Evolutionary conservation across 2,888 invertebrate species (phyloP).

Genomic region (Megamerina dolium): DNA sequence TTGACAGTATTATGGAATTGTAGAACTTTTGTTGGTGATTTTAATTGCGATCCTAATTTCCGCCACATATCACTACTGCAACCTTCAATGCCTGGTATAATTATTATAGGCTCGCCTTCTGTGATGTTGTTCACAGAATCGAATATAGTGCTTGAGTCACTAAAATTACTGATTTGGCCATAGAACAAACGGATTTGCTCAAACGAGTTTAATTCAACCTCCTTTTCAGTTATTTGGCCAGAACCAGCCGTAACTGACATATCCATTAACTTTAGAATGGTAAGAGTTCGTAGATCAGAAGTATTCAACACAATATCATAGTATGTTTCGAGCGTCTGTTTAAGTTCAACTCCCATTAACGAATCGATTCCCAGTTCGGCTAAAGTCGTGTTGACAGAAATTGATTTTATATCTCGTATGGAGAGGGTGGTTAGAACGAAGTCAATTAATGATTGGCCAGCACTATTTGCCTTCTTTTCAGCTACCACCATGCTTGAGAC

Average conservation of each 20-base stretch:
- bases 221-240: background rate
- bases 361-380: slow-evolving; percentile 94
- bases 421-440: no score
- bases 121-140: slow-evolving; percentile 7
- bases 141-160: background rate
- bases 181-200: background rate
- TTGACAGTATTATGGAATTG: no score
- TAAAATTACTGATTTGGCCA: background rate
- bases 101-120: slow-evolving; percentile 9
- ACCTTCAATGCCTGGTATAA: no score
- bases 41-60: no score
- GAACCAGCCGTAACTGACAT: slow-evolving; percentile 39
- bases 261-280: slow-evolving; percentile 58
- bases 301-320: no score
- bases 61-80: no score
- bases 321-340: slow-evolving; percentile 80
- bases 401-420: no score
- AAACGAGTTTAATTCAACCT: background rate
- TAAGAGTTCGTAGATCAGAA: slow-evolving; percentile 56
- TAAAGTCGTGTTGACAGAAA: slow-evolving; percentile 62
- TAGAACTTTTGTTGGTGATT: no score
- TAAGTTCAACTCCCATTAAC: slow-evolving; percentile 92
- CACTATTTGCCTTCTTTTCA: no score
- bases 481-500: no score
- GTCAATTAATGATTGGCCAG: no score